These are phyloP conservation scores for Trichonephila clavipes DNA, from an alignment of 1,140 invertebrate genomes.

Conservation along the genomic window DNA sequence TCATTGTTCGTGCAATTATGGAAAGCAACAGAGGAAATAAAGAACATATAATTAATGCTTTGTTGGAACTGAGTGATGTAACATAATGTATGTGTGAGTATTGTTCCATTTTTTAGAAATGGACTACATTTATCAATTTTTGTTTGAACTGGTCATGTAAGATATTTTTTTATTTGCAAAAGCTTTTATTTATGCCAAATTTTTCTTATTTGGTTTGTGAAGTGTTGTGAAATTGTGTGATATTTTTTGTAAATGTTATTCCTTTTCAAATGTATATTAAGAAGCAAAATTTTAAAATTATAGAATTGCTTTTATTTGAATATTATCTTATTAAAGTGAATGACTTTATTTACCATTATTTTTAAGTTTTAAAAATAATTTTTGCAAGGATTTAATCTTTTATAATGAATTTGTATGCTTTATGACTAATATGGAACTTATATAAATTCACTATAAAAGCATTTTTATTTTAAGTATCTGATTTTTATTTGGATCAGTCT, in stretches of 20 bases:
- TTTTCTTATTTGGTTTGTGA: neutral
- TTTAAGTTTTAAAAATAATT: no score
- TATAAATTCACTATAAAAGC: no score
- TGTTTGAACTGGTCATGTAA: conserved; percentile 53
- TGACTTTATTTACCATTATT: no score
- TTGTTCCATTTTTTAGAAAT: neutral
- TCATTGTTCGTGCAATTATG: conserved; percentile 94
- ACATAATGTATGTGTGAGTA: conserved; percentile 14
- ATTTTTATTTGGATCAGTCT: no score
- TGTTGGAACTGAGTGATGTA: conserved; percentile 88
- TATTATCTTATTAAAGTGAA: no score
- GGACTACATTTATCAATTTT: neutral
- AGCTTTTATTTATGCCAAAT: neutral
- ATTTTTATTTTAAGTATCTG: no score
- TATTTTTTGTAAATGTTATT: conserved; percentile 3
- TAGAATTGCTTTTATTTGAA: no score
- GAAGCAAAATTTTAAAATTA: no score
- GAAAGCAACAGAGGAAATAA: conserved; percentile 95
- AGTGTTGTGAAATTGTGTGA: neutral
- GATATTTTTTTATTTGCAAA: neutral
- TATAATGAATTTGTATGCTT: no score
- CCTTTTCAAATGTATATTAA: no score
- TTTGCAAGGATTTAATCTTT: no score
- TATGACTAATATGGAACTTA: no score
- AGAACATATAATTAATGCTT: conserved; percentile 92